Conservation (phyloP, 2,888 invertebrate genomes). For the Siphlonurus alternatus region DNA sequence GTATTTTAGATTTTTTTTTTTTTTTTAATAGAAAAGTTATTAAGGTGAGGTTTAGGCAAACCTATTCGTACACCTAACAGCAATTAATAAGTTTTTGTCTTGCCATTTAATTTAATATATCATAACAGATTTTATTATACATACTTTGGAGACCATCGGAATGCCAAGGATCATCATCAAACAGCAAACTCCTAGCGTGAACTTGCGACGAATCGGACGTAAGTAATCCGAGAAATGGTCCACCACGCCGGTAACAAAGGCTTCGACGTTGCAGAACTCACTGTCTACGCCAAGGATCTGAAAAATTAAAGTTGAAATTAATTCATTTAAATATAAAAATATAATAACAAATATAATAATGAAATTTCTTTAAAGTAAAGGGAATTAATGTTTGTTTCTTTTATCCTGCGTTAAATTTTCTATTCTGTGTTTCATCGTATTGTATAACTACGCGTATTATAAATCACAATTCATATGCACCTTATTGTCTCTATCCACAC, state of each 20-base stretch:
- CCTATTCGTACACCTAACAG: too few relatives aligned
- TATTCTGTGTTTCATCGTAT: too few relatives aligned
- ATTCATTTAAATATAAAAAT: neutral
- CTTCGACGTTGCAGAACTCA: conserved; percentile 50
- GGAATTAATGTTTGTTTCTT: neutral
- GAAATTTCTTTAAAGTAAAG: neutral
- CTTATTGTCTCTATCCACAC: too few relatives aligned
- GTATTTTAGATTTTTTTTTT: too few relatives aligned
- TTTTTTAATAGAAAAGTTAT: too few relatives aligned
- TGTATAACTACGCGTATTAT: too few relatives aligned
- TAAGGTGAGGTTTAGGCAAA: too few relatives aligned
- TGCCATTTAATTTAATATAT: too few relatives aligned
- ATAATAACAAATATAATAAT: neutral
- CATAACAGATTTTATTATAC: too few relatives aligned
- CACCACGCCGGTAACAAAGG: conserved; percentile 38
- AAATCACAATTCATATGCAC: too few relatives aligned
- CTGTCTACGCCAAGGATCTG: conserved; percentile 57
- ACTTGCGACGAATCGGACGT: conserved; percentile 41
- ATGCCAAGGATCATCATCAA: conserved; percentile 41
- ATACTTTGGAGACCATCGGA: conserved; percentile 43
- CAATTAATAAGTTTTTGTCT: too few relatives aligned
- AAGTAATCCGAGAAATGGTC: conserved; percentile 39
- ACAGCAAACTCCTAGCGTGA: conserved; percentile 41
- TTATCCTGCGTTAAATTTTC: neutral
- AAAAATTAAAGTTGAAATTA: conserved; percentile 9